Evolutionary conservation across 2,888 invertebrate species (phyloP).

Genomic region (Protodeltote pygarga): DNA sequence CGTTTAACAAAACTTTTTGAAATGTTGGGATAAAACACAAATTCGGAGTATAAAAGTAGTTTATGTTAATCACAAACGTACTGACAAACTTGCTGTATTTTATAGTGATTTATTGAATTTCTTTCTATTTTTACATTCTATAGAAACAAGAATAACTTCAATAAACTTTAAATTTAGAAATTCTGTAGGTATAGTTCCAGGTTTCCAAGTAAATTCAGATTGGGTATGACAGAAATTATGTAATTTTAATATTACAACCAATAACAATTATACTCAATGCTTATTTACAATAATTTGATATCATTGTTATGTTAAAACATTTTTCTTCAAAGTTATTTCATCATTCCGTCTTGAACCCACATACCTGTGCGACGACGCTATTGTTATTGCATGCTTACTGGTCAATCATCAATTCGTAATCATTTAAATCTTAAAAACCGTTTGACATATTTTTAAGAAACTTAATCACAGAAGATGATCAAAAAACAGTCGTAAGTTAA

Average conservation of each 20-base stretch:
- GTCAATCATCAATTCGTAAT: slow-evolving; percentile 11
- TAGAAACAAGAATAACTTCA: neutral
- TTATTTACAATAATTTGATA: neutral
- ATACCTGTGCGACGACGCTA: slow-evolving; percentile 8
- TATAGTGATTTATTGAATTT: no score
- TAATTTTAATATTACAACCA: slow-evolving; percentile 1
- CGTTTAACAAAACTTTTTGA: no score
- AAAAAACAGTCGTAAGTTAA: slow-evolving; percentile 63
- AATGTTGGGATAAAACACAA: no score
- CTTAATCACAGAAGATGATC: slow-evolving; percentile 44
- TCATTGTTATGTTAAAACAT: neutral
- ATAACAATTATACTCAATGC: no score
- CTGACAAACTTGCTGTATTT: no score
- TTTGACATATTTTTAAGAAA: slow-evolving; percentile 17
- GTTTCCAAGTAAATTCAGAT: neutral
- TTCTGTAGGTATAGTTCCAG: no score
- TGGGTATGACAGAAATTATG: neutral
- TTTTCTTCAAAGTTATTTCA: slow-evolving; percentile 27
- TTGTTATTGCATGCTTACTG: slow-evolving; percentile 51
- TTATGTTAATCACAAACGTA: no score
- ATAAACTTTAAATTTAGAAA: no score
- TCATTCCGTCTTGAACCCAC: slow-evolving; percentile 5
- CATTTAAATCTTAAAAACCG: slow-evolving; percentile 10
- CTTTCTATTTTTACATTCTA: no score
- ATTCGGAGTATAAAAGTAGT: no score